Base-by-base conservation (phyloP, 2,113 vertebrate species). In the Clarias magur region DNA sequence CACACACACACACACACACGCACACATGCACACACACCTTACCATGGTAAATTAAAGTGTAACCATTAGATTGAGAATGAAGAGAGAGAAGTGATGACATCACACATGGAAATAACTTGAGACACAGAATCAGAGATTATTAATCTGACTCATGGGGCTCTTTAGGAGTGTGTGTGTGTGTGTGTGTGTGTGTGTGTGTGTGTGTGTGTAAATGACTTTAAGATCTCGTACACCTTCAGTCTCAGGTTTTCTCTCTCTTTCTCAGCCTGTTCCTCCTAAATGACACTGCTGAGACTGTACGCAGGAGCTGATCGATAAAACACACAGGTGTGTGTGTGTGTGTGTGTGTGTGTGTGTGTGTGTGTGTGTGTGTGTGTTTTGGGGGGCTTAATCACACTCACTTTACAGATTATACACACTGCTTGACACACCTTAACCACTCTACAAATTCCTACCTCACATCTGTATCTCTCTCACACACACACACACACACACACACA, bases 81-180 rank as follows among this genome's bases (percentile, higher is more conserved):
- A 68, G 3, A 16, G 67, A 16, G n/a, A 68, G 8, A 0, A 34
- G 30, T 19, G 30, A 19, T 72, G 68, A 72, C 38, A 21, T 19
- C 68, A 72, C 15, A 27, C 4, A 34, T 6, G 30, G 67, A 34
- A 34, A 17, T 13, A 70, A 70, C 67, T 34, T 34, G 16, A 38
- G 67, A 34, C 30, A 72, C 30, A 19, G 68, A 73, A 73, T 73
- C 70, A 73, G 17, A 73, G 70, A 42, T 73, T 42, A 73, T 73
- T 73, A 73, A 42, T 34, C 17, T 73, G 70, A 42, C 34, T 75
- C 72, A 75, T 21, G 42, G 38, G 38, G 72, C 38, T 75, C 72
- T 53, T 48, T 53, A 25, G 21, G 30, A 17, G 4, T 72, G 30
- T 72, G 68, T 72, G 42, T 53, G 42, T 75, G 42, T 53, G 73